These are phyloP conservation scores for Endotricha flammealis DNA, from an alignment of 2,888 invertebrate species.

Conservation along the genomic window DNA sequence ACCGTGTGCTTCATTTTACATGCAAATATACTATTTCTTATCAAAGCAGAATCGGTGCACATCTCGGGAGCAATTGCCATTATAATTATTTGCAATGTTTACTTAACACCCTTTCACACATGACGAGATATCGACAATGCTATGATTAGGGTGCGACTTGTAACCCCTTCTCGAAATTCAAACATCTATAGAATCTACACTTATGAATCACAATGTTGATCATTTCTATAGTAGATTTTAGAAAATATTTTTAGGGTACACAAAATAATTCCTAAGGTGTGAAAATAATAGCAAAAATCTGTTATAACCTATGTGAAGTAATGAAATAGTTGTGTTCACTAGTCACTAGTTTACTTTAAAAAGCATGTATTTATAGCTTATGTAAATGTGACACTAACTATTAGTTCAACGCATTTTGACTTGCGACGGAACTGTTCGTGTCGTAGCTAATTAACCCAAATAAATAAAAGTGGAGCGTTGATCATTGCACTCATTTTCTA, in stretches of 20 bases:
- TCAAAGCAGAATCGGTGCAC: conserved; percentile 55
- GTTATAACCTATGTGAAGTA: no score
- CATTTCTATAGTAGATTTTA: conserved; percentile 18
- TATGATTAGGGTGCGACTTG: conserved; percentile 36
- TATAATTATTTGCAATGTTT: conserved; percentile 79
- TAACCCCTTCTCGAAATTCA: conserved; percentile 32
- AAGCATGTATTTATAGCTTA: conserved; percentile 7
- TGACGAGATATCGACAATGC: conserved; percentile 69
- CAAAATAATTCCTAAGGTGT: no score
- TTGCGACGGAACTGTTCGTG: conserved; percentile 5
- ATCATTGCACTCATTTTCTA: neutral
- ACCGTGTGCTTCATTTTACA: conserved; percentile 55
- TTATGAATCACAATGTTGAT: conserved; percentile 39
- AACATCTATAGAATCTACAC: conserved; percentile 42
- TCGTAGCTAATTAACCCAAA: conserved; percentile 7
- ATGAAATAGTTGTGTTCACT: no score
- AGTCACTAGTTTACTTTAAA: no score
- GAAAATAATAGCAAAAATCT: no score
- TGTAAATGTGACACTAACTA: conserved; percentile 8
- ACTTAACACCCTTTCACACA: conserved; percentile 79
- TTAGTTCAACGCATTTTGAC: conserved; percentile 7
- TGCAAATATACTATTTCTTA: conserved; percentile 69
- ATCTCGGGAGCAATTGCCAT: conserved; percentile 67
- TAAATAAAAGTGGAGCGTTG: conserved; percentile 5
- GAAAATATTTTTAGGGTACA: no score